Base-by-base conservation (phyloP, 2,113 vertebrate genomes). In the Brienomyrus longianalis region DNA sequence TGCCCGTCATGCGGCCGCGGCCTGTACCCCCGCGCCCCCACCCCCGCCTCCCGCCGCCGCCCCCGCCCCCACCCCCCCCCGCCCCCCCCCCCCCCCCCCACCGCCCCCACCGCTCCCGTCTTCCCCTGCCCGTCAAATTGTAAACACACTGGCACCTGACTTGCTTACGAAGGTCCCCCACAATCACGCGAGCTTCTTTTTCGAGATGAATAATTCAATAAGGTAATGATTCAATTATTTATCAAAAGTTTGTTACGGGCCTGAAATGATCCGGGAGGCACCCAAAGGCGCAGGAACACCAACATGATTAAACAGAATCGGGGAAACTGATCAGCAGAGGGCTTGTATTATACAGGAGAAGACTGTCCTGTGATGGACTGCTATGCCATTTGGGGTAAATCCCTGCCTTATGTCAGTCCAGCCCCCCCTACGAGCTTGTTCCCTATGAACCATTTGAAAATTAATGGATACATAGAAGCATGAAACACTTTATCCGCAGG, bases 191-290 rank as follows among this genome's bases (percentile, higher is more conserved):
- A 56, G 27, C 27, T 62, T 88, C 51, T 54, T 1, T 88, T 45
- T 62, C 8, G 4, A 45, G 17, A 88, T 88, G 87, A 62, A 27
- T 62, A 43, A 88, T 88, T 62, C 39, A 62, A 39, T 43, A 88
- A 88, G 9, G 50, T n/a, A 45, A 88, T 45, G 23, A 66, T 66
- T 88, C 21, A 62, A 66, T 88, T 88, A 62, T 88, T 88, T 66
- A 88, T 43, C 87, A 88, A 51, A 88, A 35, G 56, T 88, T 43
- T 45, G 17, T 59, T 62, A 45, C 21, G 17, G 56, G 31, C 21
- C 56, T 62, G 50, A 59, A 45, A 88, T 13, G 48, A 31, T n/a
- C 48, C n/a, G 0, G 5, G 48, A 86, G 39, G 77, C 83, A 48
- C 47, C 0, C 9, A 84, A 45, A 83, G 35, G 39, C 19, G 19